Evolutionary conservation across 2,113 vertebrate genomes (phyloP).

Genomic region (Sinosuthora webbiana): DNA sequence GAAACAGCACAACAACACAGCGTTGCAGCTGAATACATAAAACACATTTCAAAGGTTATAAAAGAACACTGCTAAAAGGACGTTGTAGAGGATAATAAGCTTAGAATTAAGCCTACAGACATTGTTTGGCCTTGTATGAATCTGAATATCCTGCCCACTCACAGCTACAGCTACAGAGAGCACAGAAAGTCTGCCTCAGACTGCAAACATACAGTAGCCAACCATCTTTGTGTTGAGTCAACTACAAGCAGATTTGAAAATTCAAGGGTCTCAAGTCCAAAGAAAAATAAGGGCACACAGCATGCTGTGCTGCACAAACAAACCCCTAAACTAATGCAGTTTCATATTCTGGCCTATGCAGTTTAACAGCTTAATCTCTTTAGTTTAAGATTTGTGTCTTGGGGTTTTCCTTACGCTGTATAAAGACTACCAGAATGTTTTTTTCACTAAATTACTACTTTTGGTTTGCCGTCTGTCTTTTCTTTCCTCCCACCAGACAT

Average conservation of each 20-base stretch:
- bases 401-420: constrained; percentile 6
- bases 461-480: constrained; percentile 48
- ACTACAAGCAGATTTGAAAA: constrained; percentile 42
- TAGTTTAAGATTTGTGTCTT: constrained; percentile 12
- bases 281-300: background rate
- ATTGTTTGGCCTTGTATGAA: constrained; percentile 44
- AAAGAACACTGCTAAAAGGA: constrained; percentile 23
- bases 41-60: background rate
- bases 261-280: constrained; percentile 31
- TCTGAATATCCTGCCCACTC: constrained; percentile 54
- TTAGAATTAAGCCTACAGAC: constrained; percentile 35
- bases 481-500: constrained; percentile 19
- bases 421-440: constrained; percentile 1
- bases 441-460: constrained; percentile 42
- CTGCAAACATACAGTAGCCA: constrained; percentile 20
- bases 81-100: constrained; percentile 35
- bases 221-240: constrained; percentile 36
- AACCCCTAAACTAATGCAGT: background rate
- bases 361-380: constrained; percentile 49
- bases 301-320: constrained; percentile 6
- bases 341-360: background rate
- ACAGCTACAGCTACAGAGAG: background rate
- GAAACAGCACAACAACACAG: background rate
- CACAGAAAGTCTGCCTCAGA: background rate
- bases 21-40: background rate